A percentile compares a stretch with the other conserved stretches of the same genome.
phyloP scores from a whole-genome alignment of 2,113 vertebrate species.

The Pangasianodon gigas region DNA sequence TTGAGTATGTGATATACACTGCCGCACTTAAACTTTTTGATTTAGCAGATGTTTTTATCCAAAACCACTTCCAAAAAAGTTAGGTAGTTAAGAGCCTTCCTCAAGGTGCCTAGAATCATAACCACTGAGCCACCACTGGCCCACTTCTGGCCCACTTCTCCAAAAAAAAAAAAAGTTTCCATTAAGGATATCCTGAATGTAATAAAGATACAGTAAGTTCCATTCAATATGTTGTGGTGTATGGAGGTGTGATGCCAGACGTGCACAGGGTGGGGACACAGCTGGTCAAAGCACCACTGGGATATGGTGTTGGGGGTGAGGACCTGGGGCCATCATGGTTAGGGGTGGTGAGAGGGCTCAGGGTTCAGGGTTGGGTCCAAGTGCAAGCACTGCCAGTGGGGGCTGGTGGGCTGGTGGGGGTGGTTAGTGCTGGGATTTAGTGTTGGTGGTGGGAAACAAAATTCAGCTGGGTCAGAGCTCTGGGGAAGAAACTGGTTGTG shows the following conservation, averaged over 20 bases:
- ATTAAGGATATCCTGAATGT: background rate
- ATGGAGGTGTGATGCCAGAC: background rate
- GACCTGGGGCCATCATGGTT: background rate
- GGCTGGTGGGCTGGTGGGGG: background rate
- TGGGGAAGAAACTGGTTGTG: background rate
- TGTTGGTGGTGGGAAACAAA: constrained; percentile 18
- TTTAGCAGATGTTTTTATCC: background rate
- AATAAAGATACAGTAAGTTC: background rate
- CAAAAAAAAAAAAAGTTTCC: background rate
- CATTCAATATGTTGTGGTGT: no score
- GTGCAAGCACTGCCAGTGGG: constrained; percentile 8
- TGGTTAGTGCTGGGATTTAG: constrained; percentile 15
- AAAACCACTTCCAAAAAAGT: background rate
- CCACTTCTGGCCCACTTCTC: background rate
- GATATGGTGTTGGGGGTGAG: background rate
- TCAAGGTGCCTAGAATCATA: background rate
- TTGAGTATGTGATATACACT: background rate
- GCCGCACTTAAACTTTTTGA: background rate
- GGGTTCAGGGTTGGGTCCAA: constrained; percentile 29
- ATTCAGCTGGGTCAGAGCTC: constrained; percentile 21
- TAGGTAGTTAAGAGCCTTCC: background rate
- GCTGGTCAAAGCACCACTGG: background rate
- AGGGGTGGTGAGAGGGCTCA: background rate
- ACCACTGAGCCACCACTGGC: background rate
- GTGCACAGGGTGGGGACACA: background rate